phyloP scores from a whole-genome alignment of 1,140 invertebrate species.

The Coptotermes formosanus region DNA sequence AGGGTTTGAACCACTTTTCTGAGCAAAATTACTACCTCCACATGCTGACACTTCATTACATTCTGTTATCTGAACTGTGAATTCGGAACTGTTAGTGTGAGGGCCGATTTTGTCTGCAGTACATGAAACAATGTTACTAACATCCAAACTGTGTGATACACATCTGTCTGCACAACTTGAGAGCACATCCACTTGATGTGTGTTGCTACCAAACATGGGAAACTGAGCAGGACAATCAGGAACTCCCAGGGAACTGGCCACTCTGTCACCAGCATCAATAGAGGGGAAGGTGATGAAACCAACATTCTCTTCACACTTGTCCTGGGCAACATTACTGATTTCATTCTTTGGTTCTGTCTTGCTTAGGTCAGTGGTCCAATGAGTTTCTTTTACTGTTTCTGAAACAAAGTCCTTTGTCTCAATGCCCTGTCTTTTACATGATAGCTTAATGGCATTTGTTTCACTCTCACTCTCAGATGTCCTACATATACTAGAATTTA shows the following conservation, averaged over 20 bases:
- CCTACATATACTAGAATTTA: not conserved
- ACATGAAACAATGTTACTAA: not conserved
- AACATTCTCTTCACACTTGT: not conserved
- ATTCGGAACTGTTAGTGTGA: not conserved
- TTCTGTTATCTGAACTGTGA: too few species aligned
- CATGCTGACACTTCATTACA: too few species aligned
- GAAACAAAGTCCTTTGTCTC: not conserved
- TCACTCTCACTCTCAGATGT: too few species aligned
- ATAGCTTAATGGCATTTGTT: too few species aligned
- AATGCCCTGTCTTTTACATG: too few species aligned
- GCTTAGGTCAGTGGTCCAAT: not conserved
- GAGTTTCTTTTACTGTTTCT: not conserved
- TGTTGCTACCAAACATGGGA: too few species aligned
- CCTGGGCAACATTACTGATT: not conserved
- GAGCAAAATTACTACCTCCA: too few species aligned
- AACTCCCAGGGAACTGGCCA: not conserved
- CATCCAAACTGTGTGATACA: not conserved
- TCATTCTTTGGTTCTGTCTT: not conserved
- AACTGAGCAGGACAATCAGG: not conserved
- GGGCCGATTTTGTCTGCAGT: not conserved
- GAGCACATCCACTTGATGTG: not conserved
- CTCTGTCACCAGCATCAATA: not conserved
- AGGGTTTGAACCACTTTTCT: too few species aligned
- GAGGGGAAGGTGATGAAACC: not conserved
- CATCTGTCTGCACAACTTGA: not conserved